Evolutionary conservation across 64 coral and sea anemone genomes (phyloP).

Genomic region (Trachythela sp.): DNA sequence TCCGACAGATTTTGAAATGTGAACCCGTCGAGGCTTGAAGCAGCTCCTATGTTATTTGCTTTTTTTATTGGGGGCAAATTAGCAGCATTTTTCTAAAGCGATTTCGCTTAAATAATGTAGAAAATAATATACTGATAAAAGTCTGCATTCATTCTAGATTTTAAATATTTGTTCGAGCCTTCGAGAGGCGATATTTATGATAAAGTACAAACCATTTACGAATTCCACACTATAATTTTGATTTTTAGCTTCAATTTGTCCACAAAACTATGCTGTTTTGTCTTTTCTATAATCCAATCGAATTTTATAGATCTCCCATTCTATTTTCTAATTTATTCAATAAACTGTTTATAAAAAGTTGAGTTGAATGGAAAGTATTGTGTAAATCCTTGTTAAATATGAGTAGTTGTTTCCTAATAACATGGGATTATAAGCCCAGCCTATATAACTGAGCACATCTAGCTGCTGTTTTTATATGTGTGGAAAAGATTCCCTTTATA

Average conservation of each 20-base stretch:
- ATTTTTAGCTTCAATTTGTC: not conserved
- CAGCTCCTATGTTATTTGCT: not conserved
- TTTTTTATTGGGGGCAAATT: not conserved
- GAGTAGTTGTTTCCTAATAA: too few relatives aligned
- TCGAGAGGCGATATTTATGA: not conserved
- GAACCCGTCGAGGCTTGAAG: not conserved
- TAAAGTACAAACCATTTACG: not conserved
- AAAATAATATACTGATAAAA: not conserved
- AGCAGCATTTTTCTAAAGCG: not conserved
- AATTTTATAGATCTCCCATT: not conserved
- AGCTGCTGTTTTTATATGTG: too few relatives aligned
- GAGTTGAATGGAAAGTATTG: too few relatives aligned
- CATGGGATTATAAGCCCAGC: too few relatives aligned
- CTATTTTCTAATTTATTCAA: not conserved
- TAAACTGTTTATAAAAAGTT: not conserved
- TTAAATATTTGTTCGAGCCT: not conserved
- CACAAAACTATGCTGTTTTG: not conserved
- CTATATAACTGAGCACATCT: too few relatives aligned
- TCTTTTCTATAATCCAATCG: not conserved
- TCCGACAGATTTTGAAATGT: not conserved
- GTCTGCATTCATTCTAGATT: not conserved
- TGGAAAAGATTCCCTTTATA: not conserved
- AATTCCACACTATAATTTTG: not conserved
- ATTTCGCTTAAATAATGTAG: not conserved
- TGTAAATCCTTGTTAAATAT: too few relatives aligned